phyloP scores from a whole-genome alignment of 2,888 invertebrate genomes.

The Tineola bisselliella region DNA sequence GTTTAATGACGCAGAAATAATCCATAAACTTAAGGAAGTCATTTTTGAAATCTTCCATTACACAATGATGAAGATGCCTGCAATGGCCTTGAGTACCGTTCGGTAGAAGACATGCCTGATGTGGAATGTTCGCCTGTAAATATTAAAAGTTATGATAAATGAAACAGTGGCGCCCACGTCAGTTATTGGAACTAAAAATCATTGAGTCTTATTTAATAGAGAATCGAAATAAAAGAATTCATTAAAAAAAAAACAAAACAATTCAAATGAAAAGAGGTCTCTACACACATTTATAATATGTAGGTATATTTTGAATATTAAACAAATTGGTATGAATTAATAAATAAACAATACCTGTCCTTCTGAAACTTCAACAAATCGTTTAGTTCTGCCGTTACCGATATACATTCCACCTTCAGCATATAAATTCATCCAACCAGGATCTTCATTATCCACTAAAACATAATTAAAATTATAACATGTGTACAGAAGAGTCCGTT shows the following conservation, averaged over 20 bases:
- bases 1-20: conserved; percentile 76
- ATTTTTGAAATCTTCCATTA: conserved; percentile 68
- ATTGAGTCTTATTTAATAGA: too few species aligned
- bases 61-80: conserved; percentile 69
- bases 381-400: conserved; percentile 40
- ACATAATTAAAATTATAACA: neutral
- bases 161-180: neutral
- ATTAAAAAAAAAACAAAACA: too few species aligned
- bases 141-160: neutral
- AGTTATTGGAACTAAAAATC: too few species aligned
- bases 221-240: too few species aligned
- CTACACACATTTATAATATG: too few species aligned
- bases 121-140: conserved; percentile 68
- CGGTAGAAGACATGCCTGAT: conserved; percentile 68
- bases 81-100: conserved; percentile 73
- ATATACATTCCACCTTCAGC: conserved; percentile 30
- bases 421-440: neutral
- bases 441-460: neutral
- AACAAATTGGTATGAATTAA: too few species aligned
- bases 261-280: too few species aligned
- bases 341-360: too few species aligned
- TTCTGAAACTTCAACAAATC: conserved; percentile 43
- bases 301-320: too few species aligned
- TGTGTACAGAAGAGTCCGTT: too few species aligned
- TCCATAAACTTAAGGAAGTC: conserved; percentile 71